Evolutionary conservation across 1,140 invertebrate genomes (phyloP).

Genomic region (Trachymyrmex septentrionalis): DNA sequence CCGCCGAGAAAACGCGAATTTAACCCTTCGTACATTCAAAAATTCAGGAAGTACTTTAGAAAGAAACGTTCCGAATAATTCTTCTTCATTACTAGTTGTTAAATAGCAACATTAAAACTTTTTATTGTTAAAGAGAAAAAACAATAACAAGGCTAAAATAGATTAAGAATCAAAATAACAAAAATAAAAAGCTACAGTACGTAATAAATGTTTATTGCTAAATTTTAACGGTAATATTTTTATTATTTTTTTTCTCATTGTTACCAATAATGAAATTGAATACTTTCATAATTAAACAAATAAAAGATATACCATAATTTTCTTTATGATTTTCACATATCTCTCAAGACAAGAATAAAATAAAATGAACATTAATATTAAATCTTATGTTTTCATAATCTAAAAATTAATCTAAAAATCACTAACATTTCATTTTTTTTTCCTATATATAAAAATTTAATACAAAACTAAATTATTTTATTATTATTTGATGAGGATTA

Average conservation of each 20-base stretch:
- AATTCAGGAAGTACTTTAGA: background rate
- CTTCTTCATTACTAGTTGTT: background rate
- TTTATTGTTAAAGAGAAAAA: too few relatives aligned
- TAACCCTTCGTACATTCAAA: background rate
- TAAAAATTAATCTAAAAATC: too few relatives aligned
- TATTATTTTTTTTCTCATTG: too few relatives aligned
- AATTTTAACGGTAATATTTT: too few relatives aligned
- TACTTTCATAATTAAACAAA: background rate
- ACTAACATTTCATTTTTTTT: background rate
- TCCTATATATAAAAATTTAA: conserved; percentile 10
- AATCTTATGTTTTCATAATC: background rate
- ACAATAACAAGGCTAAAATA: too few relatives aligned
- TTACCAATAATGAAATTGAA: too few relatives aligned
- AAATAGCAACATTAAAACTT: background rate
- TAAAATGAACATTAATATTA: background rate
- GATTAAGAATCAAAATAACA: too few relatives aligned
- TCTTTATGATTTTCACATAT: background rate
- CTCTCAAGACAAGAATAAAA: background rate
- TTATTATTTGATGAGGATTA: background rate
- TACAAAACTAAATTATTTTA: background rate
- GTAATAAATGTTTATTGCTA: too few relatives aligned
- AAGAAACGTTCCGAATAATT: background rate
- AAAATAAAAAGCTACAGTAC: too few relatives aligned
- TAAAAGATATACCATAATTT: background rate
- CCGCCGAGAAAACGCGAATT: conserved; percentile 46